Evolutionary conservation across 2,113 vertebrate genomes (phyloP), one percentile per base, ranked within the genome.

Genomic region (Otis tarda): DNA sequence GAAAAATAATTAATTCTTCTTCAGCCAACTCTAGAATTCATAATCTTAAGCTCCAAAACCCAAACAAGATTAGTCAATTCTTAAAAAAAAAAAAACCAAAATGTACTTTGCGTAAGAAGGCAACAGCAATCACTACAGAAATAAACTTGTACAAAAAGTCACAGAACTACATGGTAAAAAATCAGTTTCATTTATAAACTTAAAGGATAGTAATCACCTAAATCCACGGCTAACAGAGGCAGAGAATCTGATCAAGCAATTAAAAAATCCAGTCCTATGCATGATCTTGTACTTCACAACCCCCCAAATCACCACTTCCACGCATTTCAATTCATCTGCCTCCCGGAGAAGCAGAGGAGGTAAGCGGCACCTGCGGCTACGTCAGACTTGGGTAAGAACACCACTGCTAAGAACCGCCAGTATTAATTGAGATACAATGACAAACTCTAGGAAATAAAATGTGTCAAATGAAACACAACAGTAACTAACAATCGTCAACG

Each of bases 41-140:
- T 45, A 89, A 94, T 85, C 79, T 88, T 53, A 24, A 90, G 1
- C 22, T 83, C 59, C 75, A 90, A 90, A 87, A 75, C 65, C 28
- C 77, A 83, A 93, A 90, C 49, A 75, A 69, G 89, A 73, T 90
- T 53, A 92, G 65, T 59, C 63, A 52, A 43, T 52, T 61, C 49
- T 52, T 16, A 35, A 59, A 57, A n/a, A 35, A 43, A 49, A 17
- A 67, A 69, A 56, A 9, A 61, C 61, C 14, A 37, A 60, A 88
- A 22, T 25, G 14, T 53, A 33, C n/a, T 90, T 35, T 57, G 30
- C 23, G n/a, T 23, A 71, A 76, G 24, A 57, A 83, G 33, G 35
- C 55, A 90, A 35, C 31, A 65, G 80, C 24, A 81, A 81, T 15
- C 30, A 52, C 55, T 60, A 28, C 11, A 43, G 37, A 92, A 83